phyloP scores from a whole-genome alignment of 2,797 vertebrate genomes.

The Poecilia picta region DNA sequence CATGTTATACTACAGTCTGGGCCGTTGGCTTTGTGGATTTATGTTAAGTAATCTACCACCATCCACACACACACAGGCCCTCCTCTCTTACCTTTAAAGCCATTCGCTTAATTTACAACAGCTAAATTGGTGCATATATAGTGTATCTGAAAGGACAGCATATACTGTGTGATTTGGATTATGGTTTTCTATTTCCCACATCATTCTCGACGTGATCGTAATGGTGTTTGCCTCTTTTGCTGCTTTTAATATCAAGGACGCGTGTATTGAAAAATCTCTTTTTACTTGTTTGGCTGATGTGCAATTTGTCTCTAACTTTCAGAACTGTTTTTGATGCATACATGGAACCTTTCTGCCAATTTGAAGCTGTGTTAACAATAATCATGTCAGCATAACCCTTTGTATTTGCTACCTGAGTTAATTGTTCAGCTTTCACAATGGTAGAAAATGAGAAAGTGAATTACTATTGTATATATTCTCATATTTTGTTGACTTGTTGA shows the following conservation, averaged over 20 bases:
- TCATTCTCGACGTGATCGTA: not conserved
- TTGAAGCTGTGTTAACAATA: constrained; percentile 19
- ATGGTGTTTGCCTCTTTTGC: constrained; percentile 21
- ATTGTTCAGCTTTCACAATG: constrained; percentile 34
- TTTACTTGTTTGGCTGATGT: constrained; percentile 25
- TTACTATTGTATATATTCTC: constrained; percentile 20
- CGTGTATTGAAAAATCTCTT: constrained; percentile 32
- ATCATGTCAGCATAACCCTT: constrained; percentile 15
- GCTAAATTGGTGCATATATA: not conserved
- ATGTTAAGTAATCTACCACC: constrained; percentile 5
- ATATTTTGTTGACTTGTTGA: constrained; percentile 35
- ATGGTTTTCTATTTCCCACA: constrained; percentile 8
- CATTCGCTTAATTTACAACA: not conserved
- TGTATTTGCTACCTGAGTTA: constrained; percentile 35
- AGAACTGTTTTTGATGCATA: constrained; percentile 10
- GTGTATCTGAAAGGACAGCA: constrained; percentile 4
- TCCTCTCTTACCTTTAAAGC: constrained; percentile 8
- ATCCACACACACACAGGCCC: not conserved
- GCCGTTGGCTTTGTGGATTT: constrained; percentile 14
- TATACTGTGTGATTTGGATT: constrained; percentile 8
- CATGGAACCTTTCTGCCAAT: constrained; percentile 25
- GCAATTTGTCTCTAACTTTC: constrained; percentile 13
- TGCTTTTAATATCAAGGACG: constrained; percentile 24
- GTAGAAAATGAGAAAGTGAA: constrained; percentile 37
- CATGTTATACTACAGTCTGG: constrained; percentile 17